Evolutionary conservation across 2,797 vertebrate species (phyloP).

Genomic region (Syncerus caffer): DNA sequence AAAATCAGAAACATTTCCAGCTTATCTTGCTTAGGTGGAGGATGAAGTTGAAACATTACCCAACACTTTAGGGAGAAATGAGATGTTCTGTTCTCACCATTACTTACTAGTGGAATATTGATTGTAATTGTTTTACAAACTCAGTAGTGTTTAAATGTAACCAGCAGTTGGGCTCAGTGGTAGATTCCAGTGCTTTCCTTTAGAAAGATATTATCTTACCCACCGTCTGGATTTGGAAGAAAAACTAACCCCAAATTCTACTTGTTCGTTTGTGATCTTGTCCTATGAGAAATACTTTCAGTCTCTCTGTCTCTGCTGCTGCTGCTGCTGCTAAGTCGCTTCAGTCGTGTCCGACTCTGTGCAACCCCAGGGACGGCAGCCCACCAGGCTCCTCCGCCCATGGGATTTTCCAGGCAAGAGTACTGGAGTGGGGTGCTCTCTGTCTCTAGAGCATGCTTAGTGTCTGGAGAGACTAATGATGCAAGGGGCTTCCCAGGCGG

Average conservation of each 20-base stretch:
- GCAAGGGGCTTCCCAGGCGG: not conserved
- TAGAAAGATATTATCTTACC: not conserved
- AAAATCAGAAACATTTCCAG: not conserved
- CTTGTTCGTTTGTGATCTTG: not conserved
- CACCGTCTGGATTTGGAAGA: not conserved
- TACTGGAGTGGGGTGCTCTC: not conserved
- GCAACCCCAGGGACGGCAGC: too few species aligned
- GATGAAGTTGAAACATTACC: not conserved
- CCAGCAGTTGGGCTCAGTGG: not conserved
- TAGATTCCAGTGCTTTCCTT: not conserved
- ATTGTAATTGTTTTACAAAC: not conserved
- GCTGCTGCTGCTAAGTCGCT: too few species aligned
- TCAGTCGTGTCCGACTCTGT: accelerated
- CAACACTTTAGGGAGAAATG: not conserved
- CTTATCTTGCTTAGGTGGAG: not conserved
- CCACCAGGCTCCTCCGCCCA: too few species aligned
- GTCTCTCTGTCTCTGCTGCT: not conserved
- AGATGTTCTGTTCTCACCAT: not conserved
- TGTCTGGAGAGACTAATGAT: not conserved
- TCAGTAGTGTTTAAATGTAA: not conserved
- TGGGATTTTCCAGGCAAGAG: too few species aligned
- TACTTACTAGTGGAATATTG: not conserved
- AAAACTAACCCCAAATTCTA: not conserved
- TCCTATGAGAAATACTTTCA: not conserved
- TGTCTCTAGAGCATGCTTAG: not conserved